Conservation (phyloP, 1,140 invertebrate genomes). For the Oedothorax gibbosus region DNA sequence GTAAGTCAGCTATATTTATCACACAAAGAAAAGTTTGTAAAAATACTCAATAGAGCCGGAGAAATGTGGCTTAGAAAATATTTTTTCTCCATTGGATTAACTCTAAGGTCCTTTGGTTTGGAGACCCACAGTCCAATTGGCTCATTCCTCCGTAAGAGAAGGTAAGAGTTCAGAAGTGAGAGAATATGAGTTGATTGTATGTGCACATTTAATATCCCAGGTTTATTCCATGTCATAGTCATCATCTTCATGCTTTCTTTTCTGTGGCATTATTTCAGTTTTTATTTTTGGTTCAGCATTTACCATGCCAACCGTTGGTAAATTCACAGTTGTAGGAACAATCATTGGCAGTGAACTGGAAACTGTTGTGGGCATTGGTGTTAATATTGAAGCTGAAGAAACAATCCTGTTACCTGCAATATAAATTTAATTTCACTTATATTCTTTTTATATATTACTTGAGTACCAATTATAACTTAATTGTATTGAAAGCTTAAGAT, state of each 20-base stretch:
- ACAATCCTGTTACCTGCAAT: conserved; percentile 3
- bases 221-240: conserved; percentile 21
- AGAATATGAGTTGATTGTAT: neutral
- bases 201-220: neutral
- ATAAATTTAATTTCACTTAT: neutral
- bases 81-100: no score
- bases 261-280: neutral
- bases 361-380: neutral
- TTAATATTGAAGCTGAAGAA: neutral
- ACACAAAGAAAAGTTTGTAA: no score
- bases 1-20: no score
- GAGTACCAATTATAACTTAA: no score
- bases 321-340: neutral
- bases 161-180: neutral
- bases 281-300: conserved; percentile 5
- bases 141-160: neutral
- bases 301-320: neutral
- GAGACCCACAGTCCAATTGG: neutral
- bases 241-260: conserved; percentile 10
- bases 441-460: neutral
- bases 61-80: no score
- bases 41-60: no score
- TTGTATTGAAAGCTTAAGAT: no score
- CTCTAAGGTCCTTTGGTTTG: neutral
- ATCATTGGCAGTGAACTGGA: neutral